These are phyloP conservation scores for Perodicticus potto DNA, from an alignment of 2,797 vertebrate genomes.

Conservation along the genomic window DNA sequence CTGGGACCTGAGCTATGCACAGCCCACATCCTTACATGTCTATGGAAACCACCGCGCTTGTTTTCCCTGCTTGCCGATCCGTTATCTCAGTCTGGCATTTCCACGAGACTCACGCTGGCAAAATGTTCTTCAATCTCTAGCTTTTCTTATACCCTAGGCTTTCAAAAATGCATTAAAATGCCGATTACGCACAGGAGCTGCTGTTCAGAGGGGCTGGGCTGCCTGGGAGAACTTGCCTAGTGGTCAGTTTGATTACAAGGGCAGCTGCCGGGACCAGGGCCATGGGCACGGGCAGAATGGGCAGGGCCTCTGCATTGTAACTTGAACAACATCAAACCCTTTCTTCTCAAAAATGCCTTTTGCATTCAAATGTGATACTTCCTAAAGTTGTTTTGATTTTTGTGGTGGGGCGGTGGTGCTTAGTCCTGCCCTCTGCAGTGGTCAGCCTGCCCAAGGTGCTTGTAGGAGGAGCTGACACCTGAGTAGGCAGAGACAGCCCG, in stretches of 20 bases:
- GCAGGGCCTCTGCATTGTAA: accelerated
- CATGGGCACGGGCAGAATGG: background rate
- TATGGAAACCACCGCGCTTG: background rate
- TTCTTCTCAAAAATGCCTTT: background rate
- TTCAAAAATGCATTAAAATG: background rate
- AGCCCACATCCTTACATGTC: background rate
- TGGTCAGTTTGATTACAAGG: background rate
- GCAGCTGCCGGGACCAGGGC: background rate
- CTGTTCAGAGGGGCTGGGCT: background rate
- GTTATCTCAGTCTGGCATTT: background rate
- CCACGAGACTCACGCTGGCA: background rate
- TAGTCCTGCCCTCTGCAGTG: accelerated
- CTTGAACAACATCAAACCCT: background rate
- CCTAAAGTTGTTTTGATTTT: background rate
- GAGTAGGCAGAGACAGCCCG: background rate
- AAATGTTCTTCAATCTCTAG: background rate
- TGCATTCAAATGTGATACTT: background rate
- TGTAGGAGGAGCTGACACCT: accelerated
- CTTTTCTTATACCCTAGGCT: background rate
- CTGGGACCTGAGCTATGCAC: background rate
- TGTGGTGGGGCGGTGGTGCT: background rate
- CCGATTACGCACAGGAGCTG: background rate
- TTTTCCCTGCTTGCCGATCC: background rate
- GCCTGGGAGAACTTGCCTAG: background rate
- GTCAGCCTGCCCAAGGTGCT: background rate